Evolutionary conservation across 2,888 invertebrate species (phyloP).

Genomic region (Calameuta filiformis): DNA sequence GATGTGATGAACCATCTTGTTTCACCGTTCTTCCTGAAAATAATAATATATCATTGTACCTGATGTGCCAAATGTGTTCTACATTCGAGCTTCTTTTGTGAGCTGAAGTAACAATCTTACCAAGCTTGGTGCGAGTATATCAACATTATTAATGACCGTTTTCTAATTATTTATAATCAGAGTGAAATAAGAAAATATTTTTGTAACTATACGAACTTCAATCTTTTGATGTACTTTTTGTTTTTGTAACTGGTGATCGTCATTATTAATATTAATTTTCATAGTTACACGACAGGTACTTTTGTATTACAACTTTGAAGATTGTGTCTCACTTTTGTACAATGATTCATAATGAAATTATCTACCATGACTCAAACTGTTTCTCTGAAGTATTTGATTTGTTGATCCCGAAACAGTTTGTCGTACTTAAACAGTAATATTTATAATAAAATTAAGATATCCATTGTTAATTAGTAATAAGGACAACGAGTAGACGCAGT

Average conservation of each 20-base stretch:
- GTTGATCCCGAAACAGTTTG: not conserved
- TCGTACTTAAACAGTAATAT: not conserved
- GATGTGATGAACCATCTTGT: constrained; percentile 43
- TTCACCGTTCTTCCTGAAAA: constrained; percentile 52
- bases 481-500: not conserved
- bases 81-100: constrained; percentile 39
- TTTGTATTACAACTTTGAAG: not conserved
- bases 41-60: constrained; percentile 42
- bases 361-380: not conserved
- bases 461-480: not conserved
- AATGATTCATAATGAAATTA: not conserved
- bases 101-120: constrained; percentile 1
- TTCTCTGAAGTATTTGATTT: not conserved
- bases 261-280: no score
- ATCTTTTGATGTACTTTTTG: constrained; percentile 4
- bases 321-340: not conserved
- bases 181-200: not conserved
- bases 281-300: not conserved
- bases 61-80: constrained; percentile 53
- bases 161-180: not conserved
- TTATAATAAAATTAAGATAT: not conserved
- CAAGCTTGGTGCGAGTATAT: not conserved
- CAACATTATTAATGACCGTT: not conserved
- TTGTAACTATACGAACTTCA: not conserved
- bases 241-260: not conserved